Evolutionary conservation across 1,140 invertebrate genomes (phyloP).

Genomic region (Homalodisca vitripennis): DNA sequence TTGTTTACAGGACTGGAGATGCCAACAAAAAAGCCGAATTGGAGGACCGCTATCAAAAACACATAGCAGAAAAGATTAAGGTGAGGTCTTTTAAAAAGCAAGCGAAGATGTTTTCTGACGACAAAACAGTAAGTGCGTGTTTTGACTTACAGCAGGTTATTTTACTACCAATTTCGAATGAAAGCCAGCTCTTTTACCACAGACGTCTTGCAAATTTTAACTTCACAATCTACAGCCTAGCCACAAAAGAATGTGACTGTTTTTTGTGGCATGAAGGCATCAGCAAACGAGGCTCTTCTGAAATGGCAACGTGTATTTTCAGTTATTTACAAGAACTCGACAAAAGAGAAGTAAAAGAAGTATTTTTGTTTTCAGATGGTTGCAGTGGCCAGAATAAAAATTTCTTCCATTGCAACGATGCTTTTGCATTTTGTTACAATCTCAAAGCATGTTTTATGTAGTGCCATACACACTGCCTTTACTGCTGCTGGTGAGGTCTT

Average conservation of each 20-base stretch:
- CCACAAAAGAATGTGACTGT: conserved; percentile 4
- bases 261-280: no score
- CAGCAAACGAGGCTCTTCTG: neutral
- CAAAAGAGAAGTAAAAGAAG: neutral
- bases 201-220: conserved; percentile 1
- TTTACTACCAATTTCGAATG: conserved; percentile 1
- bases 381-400: neutral
- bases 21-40: neutral
- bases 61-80: neutral
- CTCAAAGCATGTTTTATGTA: conserved; percentile 1
- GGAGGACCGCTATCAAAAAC: neutral
- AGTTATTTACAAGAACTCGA: conserved; percentile 4
- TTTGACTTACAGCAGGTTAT: conserved; percentile 4
- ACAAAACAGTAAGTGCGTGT: neutral
- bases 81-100: conserved; percentile 1
- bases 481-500: neutral
- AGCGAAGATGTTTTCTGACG: conserved; percentile 1
- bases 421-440: conserved; percentile 1
- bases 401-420: neutral
- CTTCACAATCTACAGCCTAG: conserved; percentile 4
- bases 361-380: no score
- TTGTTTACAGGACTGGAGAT: no score
- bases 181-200: no score
- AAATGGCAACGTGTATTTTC: neutral
- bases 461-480: neutral